Evolutionary conservation across 2,888 invertebrate species (phyloP).

Genomic region (Mycogona germanica): DNA sequence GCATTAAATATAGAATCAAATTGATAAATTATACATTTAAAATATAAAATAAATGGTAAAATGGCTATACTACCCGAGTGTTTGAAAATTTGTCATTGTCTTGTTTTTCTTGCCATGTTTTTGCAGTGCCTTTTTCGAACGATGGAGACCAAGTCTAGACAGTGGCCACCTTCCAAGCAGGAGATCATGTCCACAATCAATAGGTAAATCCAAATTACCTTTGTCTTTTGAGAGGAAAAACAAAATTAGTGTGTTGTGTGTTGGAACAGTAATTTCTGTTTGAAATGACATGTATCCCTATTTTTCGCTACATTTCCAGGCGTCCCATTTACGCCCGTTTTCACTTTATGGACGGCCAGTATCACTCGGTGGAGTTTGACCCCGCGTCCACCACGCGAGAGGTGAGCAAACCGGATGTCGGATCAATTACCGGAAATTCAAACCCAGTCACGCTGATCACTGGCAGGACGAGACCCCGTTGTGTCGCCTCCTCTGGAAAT

Average conservation of each 20-base stretch:
- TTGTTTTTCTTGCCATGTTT: slow-evolving; percentile 21
- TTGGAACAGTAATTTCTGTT: slow-evolving; percentile 7
- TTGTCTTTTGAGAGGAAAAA: not conserved
- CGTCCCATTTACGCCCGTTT: slow-evolving; percentile 83
- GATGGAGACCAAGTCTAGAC: slow-evolving; percentile 54
- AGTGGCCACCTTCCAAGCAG: slow-evolving; percentile 82
- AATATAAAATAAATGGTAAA: too few species aligned
- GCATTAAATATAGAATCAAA: too few species aligned
- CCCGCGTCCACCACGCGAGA: slow-evolving; percentile 84
- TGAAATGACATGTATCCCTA: not conserved
- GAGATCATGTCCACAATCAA: slow-evolving; percentile 89
- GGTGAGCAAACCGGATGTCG: slow-evolving; percentile 28
- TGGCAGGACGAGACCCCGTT: too few species aligned
- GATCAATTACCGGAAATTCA: not conserved
- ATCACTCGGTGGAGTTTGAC: slow-evolving; percentile 89
- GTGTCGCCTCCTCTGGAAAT: too few species aligned
- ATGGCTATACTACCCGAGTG: too few species aligned
- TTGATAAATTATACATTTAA: too few species aligned
- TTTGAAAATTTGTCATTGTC: not conserved
- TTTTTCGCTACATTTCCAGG: too few species aligned
- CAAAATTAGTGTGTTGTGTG: slow-evolving; percentile 1
- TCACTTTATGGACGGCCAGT: slow-evolving; percentile 86
- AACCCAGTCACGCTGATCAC: too few species aligned
- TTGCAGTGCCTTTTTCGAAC: slow-evolving; percentile 55
- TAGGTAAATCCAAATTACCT: slow-evolving; percentile 31